A percentile compares a stretch with the other conserved stretches of the same genome.
Evolutionary conservation across 2,888 invertebrate genomes (phyloP).

Genomic region (Clivina fossor): DNA sequence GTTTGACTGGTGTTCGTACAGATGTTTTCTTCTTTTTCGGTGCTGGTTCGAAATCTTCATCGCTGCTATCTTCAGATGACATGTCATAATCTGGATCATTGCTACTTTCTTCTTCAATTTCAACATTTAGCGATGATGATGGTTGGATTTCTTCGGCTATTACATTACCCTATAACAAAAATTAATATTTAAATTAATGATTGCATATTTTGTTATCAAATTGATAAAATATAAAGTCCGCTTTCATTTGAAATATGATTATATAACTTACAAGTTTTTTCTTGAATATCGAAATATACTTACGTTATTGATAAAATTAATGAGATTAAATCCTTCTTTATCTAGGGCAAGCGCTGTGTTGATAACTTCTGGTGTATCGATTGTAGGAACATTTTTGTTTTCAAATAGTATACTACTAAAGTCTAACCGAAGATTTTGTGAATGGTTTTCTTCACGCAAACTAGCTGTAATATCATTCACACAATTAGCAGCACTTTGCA

Average conservation of each 20-base stretch:
- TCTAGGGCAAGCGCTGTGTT: conserved; percentile 50
- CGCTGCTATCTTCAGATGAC: conserved; percentile 42
- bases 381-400: conserved; percentile 15
- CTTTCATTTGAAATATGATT: too few species aligned
- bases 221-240: too few species aligned
- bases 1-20: conserved; percentile 35
- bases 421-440: conserved; percentile 18
- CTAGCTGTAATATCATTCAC: too few species aligned
- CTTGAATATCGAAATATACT: conserved; percentile 30
- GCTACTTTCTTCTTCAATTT: conserved; percentile 37
- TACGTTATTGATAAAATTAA: conserved; percentile 48
- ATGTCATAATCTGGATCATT: not conserved
- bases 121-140: conserved; percentile 8
- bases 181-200: too few species aligned
- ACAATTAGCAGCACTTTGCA: not conserved
- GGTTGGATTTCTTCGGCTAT: conserved; percentile 35
- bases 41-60: conserved; percentile 49
- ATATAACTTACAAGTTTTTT: not conserved
- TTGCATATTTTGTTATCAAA: too few species aligned
- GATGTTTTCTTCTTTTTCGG: conserved; percentile 37
- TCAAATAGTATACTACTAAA: conserved; percentile 15
- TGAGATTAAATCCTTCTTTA: conserved; percentile 47
- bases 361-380: conserved; percentile 54
- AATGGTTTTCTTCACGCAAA: too few species aligned
- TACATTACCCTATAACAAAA: conserved; percentile 41